Evolutionary conservation across 2,797 vertebrate genomes (phyloP), one percentile per base, ranked within the genome.

Genomic region (Hybognathus amarus): DNA sequence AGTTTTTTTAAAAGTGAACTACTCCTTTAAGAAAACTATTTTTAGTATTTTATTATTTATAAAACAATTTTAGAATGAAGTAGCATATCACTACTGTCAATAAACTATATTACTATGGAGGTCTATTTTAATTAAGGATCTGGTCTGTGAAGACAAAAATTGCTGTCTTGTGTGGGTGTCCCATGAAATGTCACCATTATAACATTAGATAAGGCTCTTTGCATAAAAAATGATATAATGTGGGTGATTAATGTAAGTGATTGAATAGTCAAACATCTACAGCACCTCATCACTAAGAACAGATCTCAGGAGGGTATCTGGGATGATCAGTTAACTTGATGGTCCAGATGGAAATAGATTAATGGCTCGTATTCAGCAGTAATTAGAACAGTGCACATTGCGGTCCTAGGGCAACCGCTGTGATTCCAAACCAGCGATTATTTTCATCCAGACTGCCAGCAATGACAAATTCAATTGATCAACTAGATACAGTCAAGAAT

Each of bases 291-390:
- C 61, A 4, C 22, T 75, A 7, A 54, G 45, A 59, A 36, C 47
- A 74, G 61, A n/a, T 13, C 30, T 33, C 18, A 67, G 38, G 68
- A 68, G 42, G 50, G 38, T 61, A 68, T 71, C 79, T 30, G 12
- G 45, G 59, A 47, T 78, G 80, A 86, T 83, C 45, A 69, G 40
- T 86, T 86, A 63, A 76, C 40, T 54, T 54, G 80, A 69, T 75
- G 81, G 77, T 42, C 85, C 71, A 83, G 77, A 68, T 80, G 76
- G 15, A 56, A 67, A 78, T 73, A 30, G 40, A 75, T 68, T 79
- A 86, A 79, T 75, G n/a, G 36, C 80, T 78, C 59, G 61, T 56
- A 66, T 82, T 54, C 66, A 78, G 56, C 76, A 47, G 30, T 67
- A 79, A 59, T 83, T 36, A 30, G 38, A 83, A 59, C 59, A 86